A percentile compares a stretch with the other conserved stretches of the same genome.
Evolutionary conservation across 2,797 vertebrate genomes (phyloP).

Genomic region (Poeciliopsis paucimaculata): DNA sequence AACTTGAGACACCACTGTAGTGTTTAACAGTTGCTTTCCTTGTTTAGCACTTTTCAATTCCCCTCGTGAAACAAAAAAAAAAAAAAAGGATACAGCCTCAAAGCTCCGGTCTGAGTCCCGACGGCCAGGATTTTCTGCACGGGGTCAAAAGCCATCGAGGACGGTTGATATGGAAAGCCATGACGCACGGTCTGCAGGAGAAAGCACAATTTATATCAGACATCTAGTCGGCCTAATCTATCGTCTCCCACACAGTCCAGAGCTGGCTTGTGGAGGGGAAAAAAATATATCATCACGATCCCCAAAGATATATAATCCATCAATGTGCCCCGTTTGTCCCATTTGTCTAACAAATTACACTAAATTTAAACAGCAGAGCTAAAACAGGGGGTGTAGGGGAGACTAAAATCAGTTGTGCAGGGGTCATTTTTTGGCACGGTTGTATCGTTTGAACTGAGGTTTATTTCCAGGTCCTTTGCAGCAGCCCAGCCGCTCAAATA

Average conservation of each 20-base stretch:
- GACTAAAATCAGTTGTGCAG: slow-evolving; percentile 11
- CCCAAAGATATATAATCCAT: slow-evolving; percentile 52
- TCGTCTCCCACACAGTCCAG: slow-evolving; percentile 44
- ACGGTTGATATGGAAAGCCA: slow-evolving; percentile 96
- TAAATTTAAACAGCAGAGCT: slow-evolving; percentile 39
- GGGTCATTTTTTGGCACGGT: slow-evolving; percentile 20
- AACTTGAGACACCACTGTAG: slow-evolving; percentile 4
- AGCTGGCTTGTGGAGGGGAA: slow-evolving; percentile 37
- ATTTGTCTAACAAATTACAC: slow-evolving; percentile 58
- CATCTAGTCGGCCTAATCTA: slow-evolving; percentile 41
- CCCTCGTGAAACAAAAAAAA: slow-evolving; percentile 66
- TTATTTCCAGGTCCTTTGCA: slow-evolving; percentile 20
- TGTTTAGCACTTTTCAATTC: slow-evolving; percentile 1
- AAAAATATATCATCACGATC: slow-evolving; percentile 43
- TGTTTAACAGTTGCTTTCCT: slow-evolving; percentile 32
- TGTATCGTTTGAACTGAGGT: slow-evolving; percentile 10
- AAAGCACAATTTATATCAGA: slow-evolving; percentile 67
- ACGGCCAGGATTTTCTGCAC: slow-evolving; percentile 98
- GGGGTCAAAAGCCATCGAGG: slow-evolving; percentile 97
- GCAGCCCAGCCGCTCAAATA: slow-evolving; percentile 24
- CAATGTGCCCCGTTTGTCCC: slow-evolving; percentile 46
- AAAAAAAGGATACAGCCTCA: slow-evolving; percentile 98
- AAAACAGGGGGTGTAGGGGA: slow-evolving; percentile 12
- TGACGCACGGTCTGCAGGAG: slow-evolving; percentile 93
- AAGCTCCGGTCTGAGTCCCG: slow-evolving; percentile 93